Evolutionary conservation across 2,888 invertebrate genomes (phyloP), one percentile per base, ranked within the genome.

Genomic region (Gymnosoma rotundatum): DNA sequence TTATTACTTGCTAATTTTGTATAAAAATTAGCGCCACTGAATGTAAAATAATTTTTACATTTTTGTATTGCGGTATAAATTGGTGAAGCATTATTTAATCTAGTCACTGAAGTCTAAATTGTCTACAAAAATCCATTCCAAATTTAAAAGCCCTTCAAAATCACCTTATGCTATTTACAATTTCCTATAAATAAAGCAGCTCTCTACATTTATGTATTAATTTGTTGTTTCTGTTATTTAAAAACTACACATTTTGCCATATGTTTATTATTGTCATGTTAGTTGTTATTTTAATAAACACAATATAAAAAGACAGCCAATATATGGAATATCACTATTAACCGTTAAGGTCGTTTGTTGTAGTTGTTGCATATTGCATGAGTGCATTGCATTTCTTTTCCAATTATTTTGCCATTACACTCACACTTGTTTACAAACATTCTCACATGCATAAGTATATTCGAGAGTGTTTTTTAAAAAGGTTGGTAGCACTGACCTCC

Each of bases 291-390:
- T 74, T 63, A 42, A 74, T 64, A 63, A 74, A 74, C 14, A 12
- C 38, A 38, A 61, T 52, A 63, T 42, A 64, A 64, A 9, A 63
- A 42, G 42, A 20, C 42, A 64, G 45, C 45, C 14, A 64, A 45
- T 52, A 63, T 42, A 78, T 21, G 50, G 64, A 66, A 76, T 52
- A 70, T 67, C 63, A 74, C 64, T 78, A 52, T 83, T 66, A 70
- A 75, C 83, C 78, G 78, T 78, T 83, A 83, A 83, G 83, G 83
- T 83, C 83, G 78, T 83, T 78, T 52, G 70, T 82, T 64, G 61
- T 32, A 36, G 25, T 21, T 60, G 36, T 38, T 60, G 48, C 25
- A 25, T 45, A 8, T 20, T 52, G 7, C 7, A 38, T 12, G 42
- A 12, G 12, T 64, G 18, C 18, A 45, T 20, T 48, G 36, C 61